phyloP scores from a whole-genome alignment of 2,797 vertebrate genomes.

The Australoheros facetus region DNA sequence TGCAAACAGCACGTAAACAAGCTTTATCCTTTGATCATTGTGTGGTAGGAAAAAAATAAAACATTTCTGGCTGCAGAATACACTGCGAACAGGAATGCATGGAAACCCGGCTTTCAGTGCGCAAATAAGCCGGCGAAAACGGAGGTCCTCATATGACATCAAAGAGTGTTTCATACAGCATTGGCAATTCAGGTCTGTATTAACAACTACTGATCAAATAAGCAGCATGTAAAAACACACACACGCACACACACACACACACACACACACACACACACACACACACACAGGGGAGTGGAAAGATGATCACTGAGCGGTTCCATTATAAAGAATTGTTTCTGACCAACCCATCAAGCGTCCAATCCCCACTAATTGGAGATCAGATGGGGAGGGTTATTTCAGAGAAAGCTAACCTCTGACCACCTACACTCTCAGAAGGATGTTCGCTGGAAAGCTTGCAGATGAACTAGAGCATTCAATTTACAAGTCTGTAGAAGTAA shows the following conservation, averaged over 20 bases:
- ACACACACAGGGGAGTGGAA: slow-evolving; percentile 7
- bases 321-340: slow-evolving; percentile 40
- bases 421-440: slow-evolving; percentile 12
- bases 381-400: slow-evolving; percentile 26
- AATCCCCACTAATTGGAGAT: slow-evolving; percentile 39
- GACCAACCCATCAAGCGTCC: slow-evolving; percentile 47
- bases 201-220: slow-evolving; percentile 49
- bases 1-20: slow-evolving; percentile 40
- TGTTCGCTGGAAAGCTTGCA: background rate
- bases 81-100: slow-evolving; percentile 12
- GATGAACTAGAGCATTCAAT: background rate
- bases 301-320: slow-evolving; percentile 42
- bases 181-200: slow-evolving; percentile 34
- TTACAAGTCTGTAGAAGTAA: slow-evolving; percentile 3
- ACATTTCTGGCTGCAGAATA: slow-evolving; percentile 34
- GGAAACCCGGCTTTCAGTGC: slow-evolving; percentile 25
- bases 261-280: background rate
- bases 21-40: slow-evolving; percentile 59
- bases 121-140: slow-evolving; percentile 35
- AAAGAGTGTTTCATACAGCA: slow-evolving; percentile 45
- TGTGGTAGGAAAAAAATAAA: slow-evolving; percentile 26
- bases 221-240: background rate
- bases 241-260: slow-evolving; percentile 6
- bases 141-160: slow-evolving; percentile 47
- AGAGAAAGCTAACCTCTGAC: slow-evolving; percentile 35